Conservation (phyloP, 2,113 vertebrate species). For the Calyptomena viridis region DNA sequence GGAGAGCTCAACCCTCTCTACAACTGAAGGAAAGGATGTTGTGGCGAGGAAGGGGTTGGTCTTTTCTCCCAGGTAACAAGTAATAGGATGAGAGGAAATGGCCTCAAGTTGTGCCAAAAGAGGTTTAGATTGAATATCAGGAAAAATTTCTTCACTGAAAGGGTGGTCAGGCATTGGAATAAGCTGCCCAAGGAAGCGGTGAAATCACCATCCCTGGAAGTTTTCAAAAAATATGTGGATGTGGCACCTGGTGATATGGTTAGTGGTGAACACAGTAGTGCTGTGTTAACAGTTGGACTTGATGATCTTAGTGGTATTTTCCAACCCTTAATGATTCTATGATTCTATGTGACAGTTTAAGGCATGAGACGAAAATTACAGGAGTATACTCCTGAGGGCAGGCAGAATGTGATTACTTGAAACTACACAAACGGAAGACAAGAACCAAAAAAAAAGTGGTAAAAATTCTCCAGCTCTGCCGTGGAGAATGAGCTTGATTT, state of each 20-base stretch:
- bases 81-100: not conserved
- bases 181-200: not conserved
- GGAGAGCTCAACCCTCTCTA: not conserved
- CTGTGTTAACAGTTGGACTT: not conserved
- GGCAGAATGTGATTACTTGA: not conserved
- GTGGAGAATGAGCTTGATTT: not conserved
- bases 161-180: not conserved
- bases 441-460: not conserved
- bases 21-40: not conserved
- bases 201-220: not conserved
- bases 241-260: not conserved
- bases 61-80: not conserved
- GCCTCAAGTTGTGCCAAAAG: not conserved
- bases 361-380: not conserved
- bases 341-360: not conserved
- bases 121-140: not conserved
- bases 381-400: not conserved
- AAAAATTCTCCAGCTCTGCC: not conserved
- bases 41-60: not conserved
- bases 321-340: not conserved
- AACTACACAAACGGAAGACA: not conserved
- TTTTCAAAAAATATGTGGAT: not conserved
- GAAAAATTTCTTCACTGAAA: not conserved
- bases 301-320: not conserved
- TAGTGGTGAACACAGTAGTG: not conserved